Percentiles rank a stretch among this genome's conserved stretches.
Conservation (phyloP, 2,113 vertebrate genomes). For the Semicossyphus pulcher region DNA sequence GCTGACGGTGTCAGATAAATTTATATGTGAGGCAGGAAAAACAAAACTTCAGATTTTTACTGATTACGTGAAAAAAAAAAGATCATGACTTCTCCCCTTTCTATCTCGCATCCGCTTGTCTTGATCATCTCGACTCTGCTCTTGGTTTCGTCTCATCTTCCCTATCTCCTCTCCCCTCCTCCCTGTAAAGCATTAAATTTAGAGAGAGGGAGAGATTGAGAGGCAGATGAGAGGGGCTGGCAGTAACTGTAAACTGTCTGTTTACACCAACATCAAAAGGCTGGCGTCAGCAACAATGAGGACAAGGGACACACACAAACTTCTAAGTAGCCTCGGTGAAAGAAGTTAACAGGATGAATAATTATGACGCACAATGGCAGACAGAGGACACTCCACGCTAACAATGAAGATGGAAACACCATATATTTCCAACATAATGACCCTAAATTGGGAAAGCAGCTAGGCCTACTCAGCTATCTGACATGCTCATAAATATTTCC, state of each 20-base stretch:
- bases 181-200: not conserved
- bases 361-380: conserved; percentile 54
- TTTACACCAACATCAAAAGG: conserved; percentile 53
- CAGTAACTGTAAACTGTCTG: conserved; percentile 40
- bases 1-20: conserved; percentile 62
- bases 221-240: conserved; percentile 22
- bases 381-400: conserved; percentile 51
- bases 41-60: conserved; percentile 66
- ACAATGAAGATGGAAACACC: conserved; percentile 5
- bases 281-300: conserved; percentile 20
- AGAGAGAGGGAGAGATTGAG: conserved; percentile 19
- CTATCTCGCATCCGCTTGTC: conserved; percentile 17
- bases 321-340: conserved; percentile 41
- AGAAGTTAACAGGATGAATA: conserved; percentile 50
- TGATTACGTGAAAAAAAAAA: conserved; percentile 54
- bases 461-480: conserved; percentile 24
- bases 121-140: conserved; percentile 7
- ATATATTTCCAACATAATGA: conserved; percentile 52
- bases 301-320: conserved; percentile 36
- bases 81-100: conserved; percentile 26
- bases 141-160: conserved; percentile 15
- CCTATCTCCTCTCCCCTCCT: conserved; percentile 4
- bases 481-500: conserved; percentile 53
- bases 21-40: conserved; percentile 61
- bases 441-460: conserved; percentile 43